These are phyloP conservation scores for Orius insidiosus DNA, from an alignment of 1,140 invertebrate genomes.

Conservation along the genomic window DNA sequence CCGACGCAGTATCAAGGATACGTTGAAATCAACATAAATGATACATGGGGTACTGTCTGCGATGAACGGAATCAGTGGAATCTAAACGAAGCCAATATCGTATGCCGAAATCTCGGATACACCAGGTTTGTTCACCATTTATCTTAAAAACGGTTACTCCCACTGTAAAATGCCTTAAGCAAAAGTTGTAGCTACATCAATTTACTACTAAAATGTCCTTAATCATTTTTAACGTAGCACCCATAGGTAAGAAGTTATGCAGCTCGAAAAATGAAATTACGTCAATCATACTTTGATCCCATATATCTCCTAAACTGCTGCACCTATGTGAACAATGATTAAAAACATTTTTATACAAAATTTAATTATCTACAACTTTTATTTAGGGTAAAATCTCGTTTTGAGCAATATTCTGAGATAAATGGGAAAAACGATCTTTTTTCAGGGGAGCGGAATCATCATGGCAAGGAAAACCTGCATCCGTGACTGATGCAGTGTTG, in stretches of 20 bases:
- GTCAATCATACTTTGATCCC: too few relatives aligned
- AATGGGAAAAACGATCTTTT: slow-evolving; percentile 17
- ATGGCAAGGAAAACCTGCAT: slow-evolving; percentile 30
- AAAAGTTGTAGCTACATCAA: too few relatives aligned
- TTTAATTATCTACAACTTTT: too few relatives aligned
- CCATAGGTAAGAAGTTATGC: too few relatives aligned
- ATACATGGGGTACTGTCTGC: slow-evolving; percentile 35
- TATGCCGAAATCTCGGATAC: slow-evolving; percentile 37
- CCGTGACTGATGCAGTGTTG: slow-evolving; percentile 8
- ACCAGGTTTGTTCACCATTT: slow-evolving; percentile 27
- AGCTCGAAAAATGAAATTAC: too few relatives aligned
- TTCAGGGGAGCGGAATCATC: slow-evolving; percentile 31
- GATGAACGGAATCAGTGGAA: slow-evolving; percentile 32
- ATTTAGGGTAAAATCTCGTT: background rate
- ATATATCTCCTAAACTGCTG: too few relatives aligned
- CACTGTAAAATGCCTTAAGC: too few relatives aligned
- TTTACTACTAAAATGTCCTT: too few relatives aligned
- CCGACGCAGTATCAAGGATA: slow-evolving; percentile 32
- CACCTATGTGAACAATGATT: too few relatives aligned
- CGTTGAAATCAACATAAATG: slow-evolving; percentile 30
- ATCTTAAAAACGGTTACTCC: too few relatives aligned
- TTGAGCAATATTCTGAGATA: background rate
- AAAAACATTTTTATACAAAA: too few relatives aligned
- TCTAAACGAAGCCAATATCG: slow-evolving; percentile 32
- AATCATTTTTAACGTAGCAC: too few relatives aligned